Conservation (phyloP, 1,140 invertebrate species). For the Drosophila ogumai region DNA sequence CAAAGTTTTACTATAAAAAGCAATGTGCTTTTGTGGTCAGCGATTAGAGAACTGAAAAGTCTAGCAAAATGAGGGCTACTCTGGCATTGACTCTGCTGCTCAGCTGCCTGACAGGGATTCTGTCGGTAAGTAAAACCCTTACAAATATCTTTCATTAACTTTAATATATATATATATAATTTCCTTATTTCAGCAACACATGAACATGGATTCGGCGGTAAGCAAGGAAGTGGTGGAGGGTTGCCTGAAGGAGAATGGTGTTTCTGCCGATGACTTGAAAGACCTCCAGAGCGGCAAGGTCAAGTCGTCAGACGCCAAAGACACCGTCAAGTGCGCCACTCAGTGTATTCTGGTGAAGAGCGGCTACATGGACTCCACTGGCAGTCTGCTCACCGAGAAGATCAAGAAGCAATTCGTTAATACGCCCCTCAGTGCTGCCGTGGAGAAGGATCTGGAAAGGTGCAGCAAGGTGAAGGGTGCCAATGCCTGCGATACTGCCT, state of each 20-base stretch:
- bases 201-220: neutral
- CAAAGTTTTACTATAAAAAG: slow-evolving; percentile 57
- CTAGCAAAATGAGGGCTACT: slow-evolving; percentile 53
- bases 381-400: slow-evolving; percentile 29
- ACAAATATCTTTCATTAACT: too few relatives aligned
- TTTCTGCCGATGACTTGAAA: slow-evolving; percentile 37
- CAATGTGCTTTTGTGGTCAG: neutral
- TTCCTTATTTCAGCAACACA: neutral
- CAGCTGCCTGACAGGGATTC: slow-evolving; percentile 36
- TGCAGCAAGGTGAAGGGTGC: slow-evolving; percentile 46
- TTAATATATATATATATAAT: neutral
- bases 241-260: slow-evolving; percentile 60
- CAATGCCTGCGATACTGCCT: slow-evolving; percentile 69
- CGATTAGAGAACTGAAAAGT: slow-evolving; percentile 26
- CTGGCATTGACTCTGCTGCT: slow-evolving; percentile 51
- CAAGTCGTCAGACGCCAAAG: slow-evolving; percentile 44
- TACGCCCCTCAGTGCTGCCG: neutral
- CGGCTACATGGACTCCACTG: slow-evolving; percentile 60
- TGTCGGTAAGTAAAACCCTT: slow-evolving; percentile 30
- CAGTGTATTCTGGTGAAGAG: slow-evolving; percentile 62
- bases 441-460: slow-evolving; percentile 29
- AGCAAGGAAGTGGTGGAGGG: neutral
- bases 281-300: slow-evolving; percentile 53
- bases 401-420: slow-evolving; percentile 24
- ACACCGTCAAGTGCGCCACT: slow-evolving; percentile 60